Percentiles rank a stretch among this genome's conserved stretches.
Conservation (phyloP, 2,888 invertebrate species). For the Pemphredon lugubris region DNA sequence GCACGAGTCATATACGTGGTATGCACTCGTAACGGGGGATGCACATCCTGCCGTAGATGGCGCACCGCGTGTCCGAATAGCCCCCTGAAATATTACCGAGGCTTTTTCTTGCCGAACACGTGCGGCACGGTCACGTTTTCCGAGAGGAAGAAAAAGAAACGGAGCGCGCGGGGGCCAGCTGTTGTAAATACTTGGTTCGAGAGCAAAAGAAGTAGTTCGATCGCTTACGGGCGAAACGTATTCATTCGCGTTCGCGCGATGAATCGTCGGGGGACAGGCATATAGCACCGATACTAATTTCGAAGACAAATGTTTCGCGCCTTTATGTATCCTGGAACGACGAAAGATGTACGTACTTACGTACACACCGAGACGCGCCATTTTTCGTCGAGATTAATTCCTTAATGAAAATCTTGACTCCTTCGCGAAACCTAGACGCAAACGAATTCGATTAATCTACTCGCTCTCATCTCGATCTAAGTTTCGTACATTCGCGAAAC, state of each 20-base stretch:
- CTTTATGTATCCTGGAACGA: not conserved
- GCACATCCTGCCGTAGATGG: constrained; percentile 41
- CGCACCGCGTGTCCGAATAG: constrained; percentile 54
- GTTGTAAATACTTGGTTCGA: constrained; percentile 45
- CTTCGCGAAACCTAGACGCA: too few relatives aligned
- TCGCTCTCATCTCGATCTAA: too few relatives aligned
- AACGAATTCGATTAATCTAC: too few relatives aligned
- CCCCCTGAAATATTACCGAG: constrained; percentile 63
- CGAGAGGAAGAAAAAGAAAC: constrained; percentile 15
- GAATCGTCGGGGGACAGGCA: constrained; percentile 1
- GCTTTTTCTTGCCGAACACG: constrained; percentile 44
- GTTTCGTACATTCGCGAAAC: too few relatives aligned
- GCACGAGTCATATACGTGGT: constrained; percentile 35
- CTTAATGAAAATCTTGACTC: too few relatives aligned
- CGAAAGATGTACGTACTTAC: too few relatives aligned
- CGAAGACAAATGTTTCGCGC: not conserved
- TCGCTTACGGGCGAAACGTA: constrained; percentile 9
- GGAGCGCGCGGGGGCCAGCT: not conserved
- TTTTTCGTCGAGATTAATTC: too few relatives aligned
- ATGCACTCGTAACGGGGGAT: constrained; percentile 35
- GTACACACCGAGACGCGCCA: too few relatives aligned
- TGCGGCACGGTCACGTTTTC: constrained; percentile 49
- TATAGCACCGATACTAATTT: not conserved
- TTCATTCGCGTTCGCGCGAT: constrained; percentile 6
- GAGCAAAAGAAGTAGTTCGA: constrained; percentile 12